These are phyloP conservation scores for Melospiza georgiana DNA, from an alignment of 2,113 vertebrate genomes.

Conservation along the genomic window DNA sequence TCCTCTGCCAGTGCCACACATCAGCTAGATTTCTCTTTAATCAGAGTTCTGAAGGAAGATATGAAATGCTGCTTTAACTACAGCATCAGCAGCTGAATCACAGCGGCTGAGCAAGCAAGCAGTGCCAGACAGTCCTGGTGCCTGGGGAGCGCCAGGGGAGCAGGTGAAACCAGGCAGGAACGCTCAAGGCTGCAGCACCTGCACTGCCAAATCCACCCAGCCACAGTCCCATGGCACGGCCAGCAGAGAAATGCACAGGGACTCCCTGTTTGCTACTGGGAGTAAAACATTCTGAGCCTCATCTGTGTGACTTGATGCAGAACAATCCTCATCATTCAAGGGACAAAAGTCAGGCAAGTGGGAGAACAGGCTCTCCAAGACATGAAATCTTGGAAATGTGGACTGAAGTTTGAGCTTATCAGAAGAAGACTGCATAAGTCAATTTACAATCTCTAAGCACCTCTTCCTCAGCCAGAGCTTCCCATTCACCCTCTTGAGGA, in stretches of 20 bases:
- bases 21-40: background rate
- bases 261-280: background rate
- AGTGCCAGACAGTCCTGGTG: background rate
- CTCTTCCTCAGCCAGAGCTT: background rate
- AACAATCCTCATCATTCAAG: background rate
- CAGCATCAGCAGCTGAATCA: slow-evolving; percentile 37
- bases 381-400: background rate
- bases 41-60: background rate
- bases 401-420: background rate
- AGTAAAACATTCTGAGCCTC: background rate
- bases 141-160: background rate
- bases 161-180: background rate
- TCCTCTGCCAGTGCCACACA: background rate
- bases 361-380: background rate
- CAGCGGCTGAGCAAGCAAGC: background rate
- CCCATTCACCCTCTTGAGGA: background rate
- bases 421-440: background rate
- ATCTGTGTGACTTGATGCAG: background rate
- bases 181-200: background rate
- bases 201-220: background rate
- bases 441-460: background rate
- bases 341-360: background rate
- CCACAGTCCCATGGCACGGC: background rate
- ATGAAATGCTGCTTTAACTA: background rate
- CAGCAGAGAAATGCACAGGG: background rate